Percentiles rank a stretch among this genome's conserved stretches.
These are phyloP conservation scores for Gnathonemus longibarbis DNA, from an alignment of 2,113 vertebrate species.

Conservation along the genomic window DNA sequence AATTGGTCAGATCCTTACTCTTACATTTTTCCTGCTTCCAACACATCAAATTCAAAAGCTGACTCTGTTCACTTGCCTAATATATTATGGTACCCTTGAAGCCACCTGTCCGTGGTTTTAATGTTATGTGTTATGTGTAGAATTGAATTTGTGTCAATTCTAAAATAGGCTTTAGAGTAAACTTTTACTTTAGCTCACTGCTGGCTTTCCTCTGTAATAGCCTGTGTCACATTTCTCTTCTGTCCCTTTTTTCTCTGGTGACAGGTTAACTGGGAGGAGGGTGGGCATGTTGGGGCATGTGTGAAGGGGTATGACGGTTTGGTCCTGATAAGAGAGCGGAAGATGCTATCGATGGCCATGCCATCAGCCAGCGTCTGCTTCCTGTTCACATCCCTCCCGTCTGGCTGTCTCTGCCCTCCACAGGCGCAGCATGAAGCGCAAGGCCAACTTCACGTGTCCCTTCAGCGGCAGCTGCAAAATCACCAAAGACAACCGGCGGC, in stretches of 20 bases:
- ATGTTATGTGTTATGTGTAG: background rate
- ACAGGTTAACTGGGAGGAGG: background rate
- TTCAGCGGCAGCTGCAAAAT: conserved; percentile 88
- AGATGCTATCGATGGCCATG: background rate
- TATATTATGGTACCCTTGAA: background rate
- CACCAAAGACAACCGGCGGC: conserved; percentile 96
- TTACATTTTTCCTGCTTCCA: background rate
- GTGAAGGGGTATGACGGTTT: background rate
- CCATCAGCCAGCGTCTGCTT: background rate
- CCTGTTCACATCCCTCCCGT: background rate
- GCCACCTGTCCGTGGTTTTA: background rate
- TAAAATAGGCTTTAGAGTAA: background rate
- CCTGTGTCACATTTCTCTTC: background rate
- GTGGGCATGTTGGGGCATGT: background rate
- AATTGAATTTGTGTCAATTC: background rate
- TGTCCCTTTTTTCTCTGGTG: background rate
- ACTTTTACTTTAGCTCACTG: background rate
- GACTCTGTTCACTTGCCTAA: background rate
- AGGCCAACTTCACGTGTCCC: conserved; percentile 86
- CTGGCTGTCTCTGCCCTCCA: background rate
- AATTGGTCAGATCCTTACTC: background rate
- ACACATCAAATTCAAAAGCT: background rate
- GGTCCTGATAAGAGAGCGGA: background rate
- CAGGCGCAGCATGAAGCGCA: conserved; percentile 96
- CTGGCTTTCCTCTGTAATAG: background rate